phyloP scores from a whole-genome alignment of 2,113 vertebrate species.

The Pandion haliaetus region DNA sequence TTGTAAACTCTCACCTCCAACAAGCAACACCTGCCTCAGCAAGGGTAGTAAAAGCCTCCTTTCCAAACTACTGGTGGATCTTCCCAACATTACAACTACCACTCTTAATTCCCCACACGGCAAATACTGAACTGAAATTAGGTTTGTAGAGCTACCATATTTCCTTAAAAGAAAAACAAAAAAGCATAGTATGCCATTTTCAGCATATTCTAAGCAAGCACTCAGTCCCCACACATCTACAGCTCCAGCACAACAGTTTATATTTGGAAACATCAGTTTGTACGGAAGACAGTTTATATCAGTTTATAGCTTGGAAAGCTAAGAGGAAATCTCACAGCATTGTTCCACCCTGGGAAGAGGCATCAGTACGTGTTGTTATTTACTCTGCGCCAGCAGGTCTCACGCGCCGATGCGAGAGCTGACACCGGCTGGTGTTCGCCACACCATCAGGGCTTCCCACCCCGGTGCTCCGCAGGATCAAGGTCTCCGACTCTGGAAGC shows the following conservation, averaged over 20 bases:
- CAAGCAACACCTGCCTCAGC: rapidly evolving
- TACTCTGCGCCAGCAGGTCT: neutral
- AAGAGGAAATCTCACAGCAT: neutral
- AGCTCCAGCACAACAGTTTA: neutral
- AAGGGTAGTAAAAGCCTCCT: neutral
- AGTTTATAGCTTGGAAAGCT: neutral
- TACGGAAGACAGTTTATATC: neutral
- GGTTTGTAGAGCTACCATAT: neutral
- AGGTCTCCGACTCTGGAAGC: rapidly evolving
- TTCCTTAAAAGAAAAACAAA: neutral
- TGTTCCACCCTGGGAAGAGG: neutral
- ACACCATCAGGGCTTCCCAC: rapidly evolving
- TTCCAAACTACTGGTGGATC: neutral
- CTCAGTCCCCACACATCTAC: neutral
- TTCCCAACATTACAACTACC: neutral
- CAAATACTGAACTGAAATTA: rapidly evolving
- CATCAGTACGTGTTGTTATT: neutral
- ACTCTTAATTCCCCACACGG: neutral
- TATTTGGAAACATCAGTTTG: neutral
- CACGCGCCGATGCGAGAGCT: rapidly evolving
- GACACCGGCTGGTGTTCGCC: neutral
- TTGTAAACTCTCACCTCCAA: neutral
- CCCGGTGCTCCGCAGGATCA: rapidly evolving
- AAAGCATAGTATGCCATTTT: neutral
- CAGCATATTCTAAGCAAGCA: neutral